phyloP scores from a whole-genome alignment of 1,140 invertebrate genomes.

The Drosophila parvula region DNA sequence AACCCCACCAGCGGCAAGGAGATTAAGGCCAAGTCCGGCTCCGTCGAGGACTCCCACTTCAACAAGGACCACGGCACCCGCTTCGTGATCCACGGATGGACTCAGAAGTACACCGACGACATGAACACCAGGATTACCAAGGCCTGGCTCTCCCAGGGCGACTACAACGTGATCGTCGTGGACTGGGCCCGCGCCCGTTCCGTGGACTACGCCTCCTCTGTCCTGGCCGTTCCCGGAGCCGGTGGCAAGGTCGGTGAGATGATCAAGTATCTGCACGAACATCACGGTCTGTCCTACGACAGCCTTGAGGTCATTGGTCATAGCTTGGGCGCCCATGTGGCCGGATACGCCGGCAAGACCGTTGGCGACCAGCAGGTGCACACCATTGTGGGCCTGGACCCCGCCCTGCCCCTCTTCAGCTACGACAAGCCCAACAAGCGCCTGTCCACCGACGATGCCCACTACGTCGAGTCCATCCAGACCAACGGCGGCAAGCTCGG shows the following conservation, averaged over 20 bases:
- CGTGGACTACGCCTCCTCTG: slow-evolving; percentile 84
- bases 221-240: slow-evolving; percentile 84
- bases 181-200: slow-evolving; percentile 85
- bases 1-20: slow-evolving; percentile 49
- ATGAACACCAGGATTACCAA: slow-evolving; percentile 68
- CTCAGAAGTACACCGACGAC: slow-evolving; percentile 50
- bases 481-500: slow-evolving; percentile 85
- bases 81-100: slow-evolving; percentile 75
- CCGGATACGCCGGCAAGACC: slow-evolving; percentile 85
- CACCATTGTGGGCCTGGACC: slow-evolving; percentile 84
- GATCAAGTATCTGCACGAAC: slow-evolving; percentile 66
- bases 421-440: slow-evolving; percentile 63
- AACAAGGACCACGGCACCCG: slow-evolving; percentile 65
- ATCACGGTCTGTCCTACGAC: slow-evolving; percentile 64
- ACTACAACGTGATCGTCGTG: slow-evolving; percentile 86
- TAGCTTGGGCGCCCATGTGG: slow-evolving; percentile 84
- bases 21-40: slow-evolving; percentile 44
- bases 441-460: slow-evolving; percentile 82
- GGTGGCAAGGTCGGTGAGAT: slow-evolving; percentile 78
- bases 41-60: slow-evolving; percentile 59
- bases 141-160: slow-evolving; percentile 84
- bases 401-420: slow-evolving; percentile 84
- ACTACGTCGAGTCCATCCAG: slow-evolving; percentile 85
- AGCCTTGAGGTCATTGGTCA: slow-evolving; percentile 66
- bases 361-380: slow-evolving; percentile 57